phyloP scores from a whole-genome alignment of 2,888 invertebrate genomes.

The Leucoma salicis region DNA sequence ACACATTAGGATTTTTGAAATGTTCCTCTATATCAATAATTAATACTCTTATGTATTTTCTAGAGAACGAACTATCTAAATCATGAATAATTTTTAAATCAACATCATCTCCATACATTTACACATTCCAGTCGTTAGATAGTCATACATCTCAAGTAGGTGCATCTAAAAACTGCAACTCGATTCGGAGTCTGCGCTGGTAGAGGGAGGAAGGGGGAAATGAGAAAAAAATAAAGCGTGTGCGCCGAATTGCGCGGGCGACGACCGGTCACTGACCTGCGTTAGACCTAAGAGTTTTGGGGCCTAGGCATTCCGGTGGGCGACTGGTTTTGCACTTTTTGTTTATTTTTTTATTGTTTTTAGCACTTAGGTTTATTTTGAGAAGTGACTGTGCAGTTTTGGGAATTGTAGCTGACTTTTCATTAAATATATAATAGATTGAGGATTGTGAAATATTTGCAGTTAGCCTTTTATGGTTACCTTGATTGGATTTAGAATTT shows the following conservation, averaged over 20 bases:
- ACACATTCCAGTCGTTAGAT: constrained; percentile 68
- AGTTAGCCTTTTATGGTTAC: no score
- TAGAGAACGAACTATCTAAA: no score
- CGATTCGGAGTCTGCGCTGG: constrained; percentile 61
- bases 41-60: no score
- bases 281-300: constrained; percentile 45
- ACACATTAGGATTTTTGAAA: no score
- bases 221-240: constrained; percentile 48
- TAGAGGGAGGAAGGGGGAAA: constrained; percentile 18
- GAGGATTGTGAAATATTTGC: neutral
- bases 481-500: no score
- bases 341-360: constrained; percentile 8
- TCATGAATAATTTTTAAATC: neutral
- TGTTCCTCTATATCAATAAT: no score
- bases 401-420: neutral
- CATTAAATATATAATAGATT: constrained; percentile 2
- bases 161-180: constrained; percentile 81
- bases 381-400: constrained; percentile 9
- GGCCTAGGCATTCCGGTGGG: constrained; percentile 45
- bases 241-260: constrained; percentile 69
- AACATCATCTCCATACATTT: constrained; percentile 37
- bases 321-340: constrained; percentile 18
- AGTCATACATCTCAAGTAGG: constrained; percentile 76
- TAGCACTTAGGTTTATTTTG: constrained; percentile 10
- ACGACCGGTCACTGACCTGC: constrained; percentile 73